Percentiles rank a stretch among this genome's conserved stretches.
phyloP scores from a whole-genome alignment of 2,888 invertebrate species.

The Hipparchia semele region DNA sequence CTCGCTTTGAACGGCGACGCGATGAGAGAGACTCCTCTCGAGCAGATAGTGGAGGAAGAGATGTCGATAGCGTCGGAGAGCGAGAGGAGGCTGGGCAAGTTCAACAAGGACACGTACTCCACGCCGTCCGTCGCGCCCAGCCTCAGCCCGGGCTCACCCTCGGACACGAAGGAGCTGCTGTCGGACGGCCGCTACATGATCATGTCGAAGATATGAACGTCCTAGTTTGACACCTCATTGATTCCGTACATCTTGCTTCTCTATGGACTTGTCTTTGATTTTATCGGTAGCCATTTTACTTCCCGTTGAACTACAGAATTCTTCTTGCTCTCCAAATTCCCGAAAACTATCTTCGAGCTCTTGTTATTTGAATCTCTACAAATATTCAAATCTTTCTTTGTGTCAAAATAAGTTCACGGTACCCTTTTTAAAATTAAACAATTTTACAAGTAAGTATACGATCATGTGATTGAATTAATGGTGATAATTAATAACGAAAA shows the following conservation, averaged over 20 bases:
- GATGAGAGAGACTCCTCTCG: slow-evolving; percentile 82
- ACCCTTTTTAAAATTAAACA: too few species aligned
- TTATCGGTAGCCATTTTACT: slow-evolving; percentile 45
- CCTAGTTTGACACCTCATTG: slow-evolving; percentile 50
- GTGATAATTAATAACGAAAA: too few species aligned
- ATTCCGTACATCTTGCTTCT: slow-evolving; percentile 47
- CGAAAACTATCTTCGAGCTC: background rate
- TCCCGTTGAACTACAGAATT: slow-evolving; percentile 35
- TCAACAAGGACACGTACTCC: slow-evolving; percentile 81
- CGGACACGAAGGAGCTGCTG: slow-evolving; percentile 86
- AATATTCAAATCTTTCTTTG: too few species aligned
- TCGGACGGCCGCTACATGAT: slow-evolving; percentile 82
- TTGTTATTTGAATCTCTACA: background rate
- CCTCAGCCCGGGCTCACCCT: slow-evolving; percentile 87
- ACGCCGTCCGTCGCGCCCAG: slow-evolving; percentile 83
- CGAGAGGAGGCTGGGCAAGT: slow-evolving; percentile 73
- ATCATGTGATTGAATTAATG: too few species aligned
- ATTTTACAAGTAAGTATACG: too few species aligned
- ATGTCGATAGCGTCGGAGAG: slow-evolving; percentile 78
- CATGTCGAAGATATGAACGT: slow-evolving; percentile 76
- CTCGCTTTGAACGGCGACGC: slow-evolving; percentile 82
- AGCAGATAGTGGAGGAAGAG: slow-evolving; percentile 89
- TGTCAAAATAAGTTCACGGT: too few species aligned
- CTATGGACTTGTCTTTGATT: slow-evolving; percentile 47
- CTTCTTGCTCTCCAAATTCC: background rate